Base-by-base conservation (phyloP, 2,797 vertebrate species). In the Cygnus olor region DNA sequence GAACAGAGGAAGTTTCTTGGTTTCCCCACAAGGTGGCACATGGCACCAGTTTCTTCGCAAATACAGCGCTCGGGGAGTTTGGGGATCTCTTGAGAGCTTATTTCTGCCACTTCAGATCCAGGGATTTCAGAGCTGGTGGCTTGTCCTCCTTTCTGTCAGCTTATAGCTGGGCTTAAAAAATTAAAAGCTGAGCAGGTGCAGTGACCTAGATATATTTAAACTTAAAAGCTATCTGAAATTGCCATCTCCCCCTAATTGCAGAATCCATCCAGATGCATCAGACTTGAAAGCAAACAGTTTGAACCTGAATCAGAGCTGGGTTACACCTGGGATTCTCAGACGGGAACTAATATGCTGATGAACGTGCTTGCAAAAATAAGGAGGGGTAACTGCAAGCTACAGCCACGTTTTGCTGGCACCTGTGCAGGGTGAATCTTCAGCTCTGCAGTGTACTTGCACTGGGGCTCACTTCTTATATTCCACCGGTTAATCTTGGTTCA, bases 21-120 rank as follows among this genome's bases (percentile, higher is more conserved):
- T 94, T 96, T 94, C 80, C 79, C 97, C 97, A 95, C 97, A 89
- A 97, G 97, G 94, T 97, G 97, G 97, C 94, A 95, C 53, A 81
- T 82, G 85, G 66, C 73, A 71, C 71, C 91, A 60, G 21, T 73
- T 89, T 95, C 69, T 85, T 77, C 8, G 64, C 45, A 72, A 83
- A 54, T 21, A 21, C 10, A 1, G 17, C 10, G 8, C 40, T 42
- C 3, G 1, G 36, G 56, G 42, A 77, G 30, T 66, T 87, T 4
- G 14, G 36, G 21, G 13, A 74, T 77, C 83, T 74, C 89, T 28
- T 44, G 78, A 88, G 89, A 83, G 60, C 54, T 87, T 68, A 30
- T n/a, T 92, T 73, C 88, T 96, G 79, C 90, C 86, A 32, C 77
- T 94, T 96, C 76, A 73, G 57, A 85, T 70, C 24, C 53, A n/a